Conservation (phyloP, 2,797 vertebrate species). For the Halcyon smyrnensis region DNA sequence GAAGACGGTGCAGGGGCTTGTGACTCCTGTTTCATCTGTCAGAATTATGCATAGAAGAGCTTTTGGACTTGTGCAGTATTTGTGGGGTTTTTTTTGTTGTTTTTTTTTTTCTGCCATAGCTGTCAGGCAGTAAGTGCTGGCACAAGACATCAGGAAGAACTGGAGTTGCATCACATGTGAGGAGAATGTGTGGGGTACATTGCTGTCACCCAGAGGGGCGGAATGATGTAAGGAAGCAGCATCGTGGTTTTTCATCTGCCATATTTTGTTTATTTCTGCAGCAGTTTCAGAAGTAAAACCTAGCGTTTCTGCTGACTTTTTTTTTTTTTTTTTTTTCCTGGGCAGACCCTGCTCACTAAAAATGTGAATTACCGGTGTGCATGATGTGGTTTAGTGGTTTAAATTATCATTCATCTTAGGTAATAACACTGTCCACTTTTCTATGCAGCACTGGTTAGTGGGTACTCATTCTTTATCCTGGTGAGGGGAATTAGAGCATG, state of each 20-base stretch:
- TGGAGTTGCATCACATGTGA: neutral
- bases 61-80: neutral
- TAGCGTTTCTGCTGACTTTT: neutral
- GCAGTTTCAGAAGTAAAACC: neutral
- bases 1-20: neutral
- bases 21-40: neutral
- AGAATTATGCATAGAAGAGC: neutral
- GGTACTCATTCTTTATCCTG: neutral
- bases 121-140: neutral
- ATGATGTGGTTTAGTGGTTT: constrained; percentile 13
- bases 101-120: neutral
- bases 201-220: neutral
- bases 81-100: too few relatives aligned
- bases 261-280: neutral
- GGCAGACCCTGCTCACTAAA: neutral
- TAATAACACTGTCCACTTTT: neutral
- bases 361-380: neutral
- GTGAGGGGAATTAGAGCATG: neutral
- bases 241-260: neutral
- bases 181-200: neutral
- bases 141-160: neutral
- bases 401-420: neutral
- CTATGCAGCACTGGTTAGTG: neutral
- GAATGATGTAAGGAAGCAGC: neutral
- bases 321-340: neutral